phyloP scores from a whole-genome alignment of 2,797 vertebrate species.

The Hybognathus amarus region DNA sequence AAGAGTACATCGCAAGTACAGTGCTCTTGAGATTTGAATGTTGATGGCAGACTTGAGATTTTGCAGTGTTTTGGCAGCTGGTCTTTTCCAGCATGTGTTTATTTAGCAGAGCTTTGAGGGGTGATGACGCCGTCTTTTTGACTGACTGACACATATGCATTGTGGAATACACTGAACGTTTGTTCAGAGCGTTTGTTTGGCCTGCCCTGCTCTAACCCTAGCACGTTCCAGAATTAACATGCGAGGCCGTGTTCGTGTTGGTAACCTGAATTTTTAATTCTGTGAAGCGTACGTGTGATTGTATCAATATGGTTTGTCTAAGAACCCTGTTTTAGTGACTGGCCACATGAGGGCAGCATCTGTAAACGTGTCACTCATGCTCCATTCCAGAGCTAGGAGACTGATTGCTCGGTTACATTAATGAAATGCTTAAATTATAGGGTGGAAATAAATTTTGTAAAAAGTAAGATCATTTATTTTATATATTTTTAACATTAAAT shows the following conservation, averaged over 20 bases:
- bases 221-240: constrained; percentile 76
- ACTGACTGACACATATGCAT: constrained; percentile 56
- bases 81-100: constrained; percentile 53
- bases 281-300: background rate
- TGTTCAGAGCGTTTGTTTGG: constrained; percentile 26
- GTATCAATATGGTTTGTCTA: background rate
- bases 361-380: background rate
- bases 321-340: background rate
- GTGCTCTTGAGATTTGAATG: background rate
- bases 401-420: background rate
- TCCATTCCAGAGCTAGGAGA: background rate
- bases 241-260: constrained; percentile 61
- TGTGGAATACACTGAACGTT: constrained; percentile 49
- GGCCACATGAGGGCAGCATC: constrained; percentile 39
- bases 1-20: background rate
- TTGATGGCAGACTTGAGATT: constrained; percentile 19
- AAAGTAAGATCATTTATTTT: background rate
- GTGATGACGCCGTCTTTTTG: constrained; percentile 48
- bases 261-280: constrained; percentile 27
- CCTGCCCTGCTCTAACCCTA: constrained; percentile 55
- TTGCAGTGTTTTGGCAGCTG: background rate
- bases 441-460: background rate
- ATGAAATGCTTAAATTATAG: background rate
- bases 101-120: constrained; percentile 47
- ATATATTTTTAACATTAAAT: background rate